These are phyloP conservation scores for Eristalis pertinax DNA, from an alignment of 2,888 invertebrate genomes.

Conservation along the genomic window DNA sequence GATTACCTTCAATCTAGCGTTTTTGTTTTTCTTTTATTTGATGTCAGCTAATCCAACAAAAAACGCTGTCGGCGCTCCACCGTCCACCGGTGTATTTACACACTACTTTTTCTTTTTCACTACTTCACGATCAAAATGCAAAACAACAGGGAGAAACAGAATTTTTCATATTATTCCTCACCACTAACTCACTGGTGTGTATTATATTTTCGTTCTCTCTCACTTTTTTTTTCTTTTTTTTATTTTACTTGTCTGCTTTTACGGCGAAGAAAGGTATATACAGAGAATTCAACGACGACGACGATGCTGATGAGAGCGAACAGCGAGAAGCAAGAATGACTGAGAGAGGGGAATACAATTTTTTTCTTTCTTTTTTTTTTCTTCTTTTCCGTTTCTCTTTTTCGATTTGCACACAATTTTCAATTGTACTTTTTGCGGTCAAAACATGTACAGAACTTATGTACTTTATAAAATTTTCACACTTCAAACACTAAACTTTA, in stretches of 20 bases:
- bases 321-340: conserved; percentile 37
- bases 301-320: conserved; percentile 25
- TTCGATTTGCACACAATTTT: conserved; percentile 74
- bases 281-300: conserved; percentile 47
- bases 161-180: conserved; percentile 52
- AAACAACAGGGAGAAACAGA: conserved; percentile 55
- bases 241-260: conserved; percentile 56
- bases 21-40: conserved; percentile 2
- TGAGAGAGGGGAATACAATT: conserved; percentile 42
- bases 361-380: no score
- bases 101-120: conserved; percentile 31
- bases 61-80: neutral
- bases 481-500: conserved; percentile 74
- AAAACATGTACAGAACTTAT: conserved; percentile 72
- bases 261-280: conserved; percentile 33
- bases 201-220: conserved; percentile 58
- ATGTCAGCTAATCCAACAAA: conserved; percentile 41
- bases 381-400: conserved; percentile 25
- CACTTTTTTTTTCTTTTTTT: no score
- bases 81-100: conserved; percentile 54
- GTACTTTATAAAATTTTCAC: conserved; percentile 74
- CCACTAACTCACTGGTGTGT: conserved; percentile 34
- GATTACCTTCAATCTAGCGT: conserved; percentile 28
- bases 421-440: conserved; percentile 76
- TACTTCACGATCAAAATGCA: conserved; percentile 50